Conservation (phyloP, 1,140 invertebrate genomes). For the Heliothis subflexa region DNA sequence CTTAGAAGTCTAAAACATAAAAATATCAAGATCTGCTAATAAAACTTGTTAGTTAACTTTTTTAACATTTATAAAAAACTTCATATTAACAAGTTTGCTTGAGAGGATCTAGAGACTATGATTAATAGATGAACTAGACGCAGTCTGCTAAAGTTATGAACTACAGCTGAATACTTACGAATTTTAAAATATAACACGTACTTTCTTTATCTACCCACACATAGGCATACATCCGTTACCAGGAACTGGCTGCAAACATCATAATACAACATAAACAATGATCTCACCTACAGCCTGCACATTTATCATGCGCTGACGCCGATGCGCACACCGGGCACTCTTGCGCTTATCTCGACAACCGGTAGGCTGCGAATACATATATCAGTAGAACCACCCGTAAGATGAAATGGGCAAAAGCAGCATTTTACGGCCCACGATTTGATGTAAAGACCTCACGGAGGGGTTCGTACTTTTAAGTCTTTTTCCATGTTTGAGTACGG, state of each 20-base stretch:
- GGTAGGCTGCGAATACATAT: conserved; percentile 19
- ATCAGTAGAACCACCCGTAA: conserved; percentile 25
- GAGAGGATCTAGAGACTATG: too few relatives aligned
- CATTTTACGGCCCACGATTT: conserved; percentile 5
- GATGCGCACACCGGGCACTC: not conserved
- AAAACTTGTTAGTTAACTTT: not conserved
- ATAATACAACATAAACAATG: conserved; percentile 56
- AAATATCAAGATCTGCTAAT: not conserved
- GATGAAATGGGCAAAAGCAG: conserved; percentile 10
- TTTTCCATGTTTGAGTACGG: too few relatives aligned
- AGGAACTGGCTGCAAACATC: conserved; percentile 48
- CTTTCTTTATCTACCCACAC: conserved; percentile 17
- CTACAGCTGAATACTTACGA: not conserved
- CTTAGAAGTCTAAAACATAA: not conserved
- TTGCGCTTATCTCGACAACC: conserved; percentile 21
- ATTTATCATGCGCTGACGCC: conserved; percentile 44
- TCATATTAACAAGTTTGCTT: too few relatives aligned
- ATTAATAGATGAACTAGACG: not conserved
- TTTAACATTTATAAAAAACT: too few relatives aligned
- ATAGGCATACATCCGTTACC: conserved; percentile 20
- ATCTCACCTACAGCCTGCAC: conserved; percentile 46
- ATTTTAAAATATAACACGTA: not conserved
- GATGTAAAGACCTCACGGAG: not conserved
- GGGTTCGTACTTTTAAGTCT: too few relatives aligned
- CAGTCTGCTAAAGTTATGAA: not conserved